A percentile compares a stretch with the other conserved stretches of the same genome.
Evolutionary conservation across 1,140 invertebrate genomes (phyloP).

Genomic region (Cyrtorhinus lividipennis): DNA sequence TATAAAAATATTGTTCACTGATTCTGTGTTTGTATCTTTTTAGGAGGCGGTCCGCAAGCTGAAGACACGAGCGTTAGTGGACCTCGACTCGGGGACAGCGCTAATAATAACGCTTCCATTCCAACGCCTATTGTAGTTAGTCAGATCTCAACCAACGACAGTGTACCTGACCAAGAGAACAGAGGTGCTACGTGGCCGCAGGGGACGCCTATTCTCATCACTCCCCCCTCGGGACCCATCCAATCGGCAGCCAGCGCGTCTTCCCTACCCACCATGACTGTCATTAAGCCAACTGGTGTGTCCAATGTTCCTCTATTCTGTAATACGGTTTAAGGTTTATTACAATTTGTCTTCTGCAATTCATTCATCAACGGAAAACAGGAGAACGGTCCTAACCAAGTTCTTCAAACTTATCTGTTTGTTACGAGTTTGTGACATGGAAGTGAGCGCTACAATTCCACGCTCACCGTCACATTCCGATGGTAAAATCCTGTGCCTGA

Average conservation of each 20-base stretch:
- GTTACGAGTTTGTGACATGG: too few relatives aligned
- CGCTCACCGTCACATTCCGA: too few relatives aligned
- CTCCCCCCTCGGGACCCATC: not conserved
- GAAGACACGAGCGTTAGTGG: not conserved
- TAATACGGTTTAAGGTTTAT: too few relatives aligned
- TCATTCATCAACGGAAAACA: too few relatives aligned
- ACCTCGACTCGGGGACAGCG: not conserved
- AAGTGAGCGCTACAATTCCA: too few relatives aligned
- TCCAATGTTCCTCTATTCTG: too few relatives aligned
- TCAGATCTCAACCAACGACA: conserved; percentile 4
- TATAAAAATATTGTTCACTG: too few relatives aligned
- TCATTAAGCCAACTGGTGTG: conserved; percentile 7
- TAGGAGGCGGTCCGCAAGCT: not conserved
- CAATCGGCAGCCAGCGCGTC: conserved; percentile 3
- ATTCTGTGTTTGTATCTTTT: too few relatives aligned
- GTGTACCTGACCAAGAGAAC: not conserved
- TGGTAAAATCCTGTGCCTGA: too few relatives aligned
- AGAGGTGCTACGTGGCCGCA: conserved; percentile 8
- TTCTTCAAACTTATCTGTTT: too few relatives aligned
- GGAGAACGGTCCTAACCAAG: too few relatives aligned
- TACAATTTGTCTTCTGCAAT: too few relatives aligned
- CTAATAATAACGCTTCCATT: not conserved
- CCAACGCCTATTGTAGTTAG: not conserved
- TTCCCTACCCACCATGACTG: conserved; percentile 4
- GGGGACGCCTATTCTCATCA: not conserved